Evolutionary conservation across 2,113 vertebrate genomes (phyloP), one percentile per base, ranked within the genome.

Genomic region (Lamprologus lemairii): DNA sequence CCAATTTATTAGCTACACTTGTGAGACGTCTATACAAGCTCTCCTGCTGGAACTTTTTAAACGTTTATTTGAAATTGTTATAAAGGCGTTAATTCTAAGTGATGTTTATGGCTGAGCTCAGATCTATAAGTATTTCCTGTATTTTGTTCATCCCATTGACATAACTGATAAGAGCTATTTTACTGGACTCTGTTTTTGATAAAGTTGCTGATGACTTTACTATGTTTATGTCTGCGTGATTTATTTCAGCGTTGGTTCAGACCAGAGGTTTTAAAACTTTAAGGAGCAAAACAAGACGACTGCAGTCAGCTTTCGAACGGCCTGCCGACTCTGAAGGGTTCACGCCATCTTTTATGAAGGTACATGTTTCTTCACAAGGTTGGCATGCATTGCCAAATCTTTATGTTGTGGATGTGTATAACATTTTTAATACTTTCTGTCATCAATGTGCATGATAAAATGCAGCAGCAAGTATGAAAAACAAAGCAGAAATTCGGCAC

Each of bases 241-340:
- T 16, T 45, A 0, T 78, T 88, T 92, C 78, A 99, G 98, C 96
- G 88, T 97, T 96, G 63, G 82, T 97, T 91, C 98, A 98, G 87
- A 96, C 95, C 87, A 95, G 98, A 88, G 97, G 97, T 81, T 99
- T 99, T 96, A 99, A 99, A 95, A 99, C 98, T 13, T 95, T 99
- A 88, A 97, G 97, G 92, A 98, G 94, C 91, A 98, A 97, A 97
- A 96, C 97, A 84, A 96, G 97, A 51, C 97, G 98, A 47, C 91
- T 97, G 3, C 98, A 98, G 91, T 97, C 96, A n/a, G 96, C 95
- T 33, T 94, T 96, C 5, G 97, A 98, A 4, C 96, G 96, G 47
- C 86, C 97, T 37, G 87, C 92, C 45, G 97, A 98, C 90, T 87
- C 97, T 42, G 97, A 96, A 71, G 95, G 92, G 40, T 96, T 97